These are phyloP conservation scores for Otolemur crassicaudatus DNA, from an alignment of 2,797 vertebrate genomes.

Conservation along the genomic window DNA sequence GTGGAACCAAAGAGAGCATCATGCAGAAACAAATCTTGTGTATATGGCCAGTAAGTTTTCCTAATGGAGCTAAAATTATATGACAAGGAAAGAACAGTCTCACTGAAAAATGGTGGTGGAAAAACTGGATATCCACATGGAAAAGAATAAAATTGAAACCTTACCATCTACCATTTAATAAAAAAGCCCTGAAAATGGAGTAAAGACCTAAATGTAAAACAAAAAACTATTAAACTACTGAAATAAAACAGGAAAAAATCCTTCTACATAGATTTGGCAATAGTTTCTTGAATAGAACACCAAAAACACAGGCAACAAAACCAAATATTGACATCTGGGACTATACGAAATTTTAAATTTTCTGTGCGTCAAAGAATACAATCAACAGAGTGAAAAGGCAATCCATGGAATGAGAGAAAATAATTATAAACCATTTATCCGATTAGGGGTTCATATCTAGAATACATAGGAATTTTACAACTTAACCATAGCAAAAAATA, in stretches of 20 bases:
- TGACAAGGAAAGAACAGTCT: not conserved
- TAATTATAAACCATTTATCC: not conserved
- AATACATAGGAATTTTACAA: not conserved
- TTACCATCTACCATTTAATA: not conserved
- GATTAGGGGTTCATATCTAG: not conserved
- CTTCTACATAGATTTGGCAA: not conserved
- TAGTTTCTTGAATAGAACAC: not conserved
- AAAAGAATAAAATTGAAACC: not conserved
- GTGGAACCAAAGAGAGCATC: not conserved
- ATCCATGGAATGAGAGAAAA: not conserved
- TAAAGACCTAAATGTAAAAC: not conserved
- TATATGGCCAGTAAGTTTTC: not conserved
- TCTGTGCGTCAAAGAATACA: not conserved
- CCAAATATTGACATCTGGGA: not conserved
- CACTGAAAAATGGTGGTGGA: not conserved
- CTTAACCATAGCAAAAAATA: not conserved
- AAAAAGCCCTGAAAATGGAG: not conserved
- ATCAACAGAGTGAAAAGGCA: not conserved
- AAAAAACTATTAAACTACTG: not conserved
- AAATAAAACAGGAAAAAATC: not conserved
- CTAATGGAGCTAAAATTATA: too few species aligned
- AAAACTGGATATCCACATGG: not conserved
- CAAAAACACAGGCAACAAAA: not conserved
- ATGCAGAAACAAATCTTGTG: not conserved
- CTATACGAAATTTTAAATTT: not conserved